Conservation (phyloP, 2,888 invertebrate genomes). For the Caenorhabditis uteleia region DNA sequence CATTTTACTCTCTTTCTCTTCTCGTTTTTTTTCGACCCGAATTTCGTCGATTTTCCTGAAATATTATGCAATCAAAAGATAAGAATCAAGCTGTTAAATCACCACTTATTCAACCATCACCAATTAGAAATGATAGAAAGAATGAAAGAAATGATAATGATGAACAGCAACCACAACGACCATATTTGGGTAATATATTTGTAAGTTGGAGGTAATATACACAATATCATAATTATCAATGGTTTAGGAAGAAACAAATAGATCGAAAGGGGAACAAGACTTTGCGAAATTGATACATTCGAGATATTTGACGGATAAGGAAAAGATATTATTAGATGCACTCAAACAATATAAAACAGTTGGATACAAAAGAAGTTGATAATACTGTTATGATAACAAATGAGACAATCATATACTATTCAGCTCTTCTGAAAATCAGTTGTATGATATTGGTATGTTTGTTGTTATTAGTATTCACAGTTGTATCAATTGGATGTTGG, state of each 20-base stretch:
- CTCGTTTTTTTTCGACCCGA: no score
- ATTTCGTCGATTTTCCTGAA: no score
- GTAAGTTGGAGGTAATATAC: no score
- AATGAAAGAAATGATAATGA: no score
- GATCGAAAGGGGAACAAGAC: conserved; percentile 19
- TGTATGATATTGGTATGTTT: conserved; percentile 21
- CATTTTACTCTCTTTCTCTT: no score
- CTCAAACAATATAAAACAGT: conserved; percentile 27
- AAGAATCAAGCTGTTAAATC: no score
- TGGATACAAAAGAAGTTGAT: conserved; percentile 31
- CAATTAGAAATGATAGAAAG: no score
- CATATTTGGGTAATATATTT: no score
- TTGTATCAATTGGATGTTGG: conserved; percentile 34
- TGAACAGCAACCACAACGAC: no score
- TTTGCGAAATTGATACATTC: conserved; percentile 27
- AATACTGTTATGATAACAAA: background rate
- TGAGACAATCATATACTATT: background rate
- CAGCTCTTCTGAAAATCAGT: conserved; percentile 17
- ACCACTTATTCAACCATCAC: no score
- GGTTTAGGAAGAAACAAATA: conserved; percentile 19
- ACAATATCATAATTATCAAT: background rate
- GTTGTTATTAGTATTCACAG: conserved; percentile 24
- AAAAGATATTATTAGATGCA: conserved; percentile 23
- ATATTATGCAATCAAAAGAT: no score
- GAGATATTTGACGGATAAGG: conserved; percentile 24